A percentile compares a stretch with the other conserved stretches of the same genome.
phyloP scores from a whole-genome alignment of 2,113 vertebrate species.

The Dermatemys mawii region DNA sequence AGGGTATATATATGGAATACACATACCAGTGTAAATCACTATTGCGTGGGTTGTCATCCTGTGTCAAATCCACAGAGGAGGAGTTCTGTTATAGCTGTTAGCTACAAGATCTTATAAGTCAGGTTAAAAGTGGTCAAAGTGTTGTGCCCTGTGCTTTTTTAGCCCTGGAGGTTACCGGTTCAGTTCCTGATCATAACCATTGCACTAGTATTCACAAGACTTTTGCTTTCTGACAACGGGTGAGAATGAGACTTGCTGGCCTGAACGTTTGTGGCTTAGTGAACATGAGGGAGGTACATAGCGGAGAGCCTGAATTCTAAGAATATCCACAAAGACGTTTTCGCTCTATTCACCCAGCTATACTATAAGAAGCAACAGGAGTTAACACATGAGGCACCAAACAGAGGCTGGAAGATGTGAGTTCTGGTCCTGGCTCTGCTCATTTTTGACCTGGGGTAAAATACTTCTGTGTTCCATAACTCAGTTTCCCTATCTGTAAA shows the following conservation, averaged over 20 bases:
- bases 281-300: neutral
- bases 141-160: neutral
- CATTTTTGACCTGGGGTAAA: neutral
- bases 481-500: neutral
- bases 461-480: neutral
- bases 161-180: neutral
- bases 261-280: neutral
- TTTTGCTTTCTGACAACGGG: neutral
- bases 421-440: neutral
- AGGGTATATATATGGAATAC: neutral
- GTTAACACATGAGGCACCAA: neutral
- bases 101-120: neutral
- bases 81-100: neutral
- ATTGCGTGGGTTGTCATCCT: neutral
- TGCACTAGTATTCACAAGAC: neutral
- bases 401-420: neutral
- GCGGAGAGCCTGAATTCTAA: neutral
- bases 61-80: neutral
- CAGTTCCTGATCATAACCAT: neutral
- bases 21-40: neutral
- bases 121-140: neutral
- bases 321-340: neutral
- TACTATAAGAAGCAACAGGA: neutral
- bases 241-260: neutral
- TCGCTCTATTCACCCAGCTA: neutral